These are phyloP conservation scores for Alauda arvensis DNA, from an alignment of 2,797 vertebrate species.

Conservation along the genomic window DNA sequence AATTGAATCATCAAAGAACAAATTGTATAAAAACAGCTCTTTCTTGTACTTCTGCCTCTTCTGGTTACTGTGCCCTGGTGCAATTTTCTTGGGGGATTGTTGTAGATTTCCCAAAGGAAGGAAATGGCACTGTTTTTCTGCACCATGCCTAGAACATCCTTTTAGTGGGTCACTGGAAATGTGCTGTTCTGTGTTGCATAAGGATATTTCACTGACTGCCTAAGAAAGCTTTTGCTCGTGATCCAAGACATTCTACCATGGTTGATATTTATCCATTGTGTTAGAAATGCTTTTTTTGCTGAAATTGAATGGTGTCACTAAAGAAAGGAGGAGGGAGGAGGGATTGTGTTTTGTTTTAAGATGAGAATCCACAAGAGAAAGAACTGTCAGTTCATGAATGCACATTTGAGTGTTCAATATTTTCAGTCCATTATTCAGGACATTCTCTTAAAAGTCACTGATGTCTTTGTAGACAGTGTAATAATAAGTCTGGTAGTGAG, in stretches of 20 bases:
- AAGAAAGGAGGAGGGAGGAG: not conserved
- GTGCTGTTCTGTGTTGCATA: not conserved
- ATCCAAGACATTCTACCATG: not conserved
- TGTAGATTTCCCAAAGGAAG: not conserved
- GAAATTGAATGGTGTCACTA: not conserved
- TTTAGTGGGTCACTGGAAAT: constrained; percentile 24
- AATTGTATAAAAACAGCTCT: not conserved
- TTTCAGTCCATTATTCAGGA: not conserved
- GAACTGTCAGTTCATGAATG: not conserved
- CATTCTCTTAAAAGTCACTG: not conserved
- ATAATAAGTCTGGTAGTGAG: not conserved
- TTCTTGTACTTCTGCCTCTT: not conserved
- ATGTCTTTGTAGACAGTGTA: not conserved
- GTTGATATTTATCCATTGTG: not conserved
- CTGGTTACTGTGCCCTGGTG: not conserved
- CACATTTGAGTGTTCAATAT: not conserved
- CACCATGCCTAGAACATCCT: not conserved
- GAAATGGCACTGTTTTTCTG: not conserved
- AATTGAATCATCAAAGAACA: not conserved
- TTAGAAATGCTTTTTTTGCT: not conserved
- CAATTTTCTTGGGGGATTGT: not conserved
- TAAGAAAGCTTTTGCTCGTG: not conserved
- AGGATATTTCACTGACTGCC: not conserved
- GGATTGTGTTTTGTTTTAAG: not conserved
- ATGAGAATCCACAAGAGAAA: not conserved